Evolutionary conservation across 1,140 invertebrate species (phyloP).

Genomic region (Fopius arisanus): DNA sequence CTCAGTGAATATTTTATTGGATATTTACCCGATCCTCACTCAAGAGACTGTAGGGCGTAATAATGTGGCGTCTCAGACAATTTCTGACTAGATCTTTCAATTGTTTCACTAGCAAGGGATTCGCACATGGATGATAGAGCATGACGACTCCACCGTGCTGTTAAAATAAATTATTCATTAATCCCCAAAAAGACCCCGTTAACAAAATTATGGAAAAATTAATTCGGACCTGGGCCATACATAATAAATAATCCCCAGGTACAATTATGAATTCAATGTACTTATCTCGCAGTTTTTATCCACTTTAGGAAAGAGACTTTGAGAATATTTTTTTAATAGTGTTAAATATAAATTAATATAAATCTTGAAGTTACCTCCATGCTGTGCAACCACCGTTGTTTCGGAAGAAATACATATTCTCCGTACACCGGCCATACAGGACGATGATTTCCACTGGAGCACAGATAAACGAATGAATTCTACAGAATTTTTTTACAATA

Average conservation of each 20-base stretch:
- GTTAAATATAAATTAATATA: too few relatives aligned
- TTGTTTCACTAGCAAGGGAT: constrained; percentile 70
- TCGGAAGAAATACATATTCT: constrained; percentile 82
- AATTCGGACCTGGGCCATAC: too few relatives aligned
- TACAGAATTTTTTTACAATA: not conserved
- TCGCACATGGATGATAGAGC: constrained; percentile 89
- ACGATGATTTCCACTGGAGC: constrained; percentile 79
- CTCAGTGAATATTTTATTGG: constrained; percentile 14
- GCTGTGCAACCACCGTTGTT: constrained; percentile 85
- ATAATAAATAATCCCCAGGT: too few relatives aligned
- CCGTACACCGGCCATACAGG: constrained; percentile 85
- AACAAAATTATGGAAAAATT: too few relatives aligned
- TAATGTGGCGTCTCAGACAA: constrained; percentile 83
- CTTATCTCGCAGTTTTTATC: too few relatives aligned
- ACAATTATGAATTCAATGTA: too few relatives aligned
- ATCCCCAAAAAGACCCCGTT: too few relatives aligned
- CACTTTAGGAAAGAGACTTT: too few relatives aligned
- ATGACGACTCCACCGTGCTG: constrained; percentile 85
- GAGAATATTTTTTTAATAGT: too few relatives aligned
- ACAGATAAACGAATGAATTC: constrained; percentile 3
- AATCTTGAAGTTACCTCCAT: constrained; percentile 78
- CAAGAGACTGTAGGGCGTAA: constrained; percentile 77
- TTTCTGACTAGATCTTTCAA: constrained; percentile 72
- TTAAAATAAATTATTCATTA: constrained; percentile 37
- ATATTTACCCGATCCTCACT: constrained; percentile 69